Evolutionary conservation across 2,888 invertebrate genomes (phyloP), one percentile per base, ranked within the genome.

Genomic region (Zygothrica quintamaculata): DNA sequence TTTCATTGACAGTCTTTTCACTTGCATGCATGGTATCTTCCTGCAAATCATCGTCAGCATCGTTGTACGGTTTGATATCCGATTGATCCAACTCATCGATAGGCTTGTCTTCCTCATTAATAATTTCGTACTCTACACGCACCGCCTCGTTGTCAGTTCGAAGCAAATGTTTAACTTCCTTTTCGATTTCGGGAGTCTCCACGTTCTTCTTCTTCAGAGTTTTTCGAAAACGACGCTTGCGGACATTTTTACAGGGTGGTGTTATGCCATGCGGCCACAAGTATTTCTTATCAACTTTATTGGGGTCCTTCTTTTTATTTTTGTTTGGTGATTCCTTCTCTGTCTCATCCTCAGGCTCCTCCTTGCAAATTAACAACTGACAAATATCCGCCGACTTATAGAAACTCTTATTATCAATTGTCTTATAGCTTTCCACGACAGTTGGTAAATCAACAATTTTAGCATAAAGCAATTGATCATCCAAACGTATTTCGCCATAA

Each of bases 321-420:
- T 96, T 95, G 50, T 94, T 93, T 0, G 95, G 94, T 0, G 95
- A 93, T 84, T 97, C 96, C 77, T 96, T 96, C 1, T 93, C 93
- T 0, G 93, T 92, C 11, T 88, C 90, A 2, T 94, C 93, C 86
- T 97, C 97, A 16, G 96, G 96, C 79, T 97, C 97, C 78, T 96
- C 96, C 91, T 95, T 96, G 84, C 98, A 98, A 51, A 97, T 93
- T 93, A 98, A 94, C 92, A 95, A 93, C 93, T 99, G 99, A 84
- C 97, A 97, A 66, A 99, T 94, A 90, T 99, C 99, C 0, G 98
- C 98, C 0, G 98, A 97, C 92, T 99, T 99, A 89, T 99, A 99
- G 84, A 99, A 97, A 85, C 96, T 98, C 91, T 98, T 99, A 66
- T 94, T 95, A 89, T 99, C 99, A 53, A 99, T 96, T 0, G 98